Base-by-base conservation (phyloP, 2,888 invertebrate genomes). In the Heteropelma amictum region DNA sequence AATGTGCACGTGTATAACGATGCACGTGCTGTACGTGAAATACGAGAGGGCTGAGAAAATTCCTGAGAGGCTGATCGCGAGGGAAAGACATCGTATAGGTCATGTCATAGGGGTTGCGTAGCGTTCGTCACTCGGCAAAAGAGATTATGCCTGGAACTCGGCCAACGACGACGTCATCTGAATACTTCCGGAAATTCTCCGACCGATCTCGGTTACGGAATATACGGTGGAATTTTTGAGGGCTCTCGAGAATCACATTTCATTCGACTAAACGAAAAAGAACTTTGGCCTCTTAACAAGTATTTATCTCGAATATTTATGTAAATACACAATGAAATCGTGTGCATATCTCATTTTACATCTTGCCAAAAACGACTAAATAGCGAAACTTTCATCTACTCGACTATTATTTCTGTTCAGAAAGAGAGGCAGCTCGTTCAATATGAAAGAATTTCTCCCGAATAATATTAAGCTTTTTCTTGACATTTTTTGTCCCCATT, bases 171-270 rank as follows among this genome's bases (percentile, higher is more conserved):
- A 71, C 42, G 71, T 47, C 56, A 61, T 74, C 58, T 38, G 45
- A 76, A 74, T 61, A 72, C 76, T 67, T 69, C 53, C 63, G 71
- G 61, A 49, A 63, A 78, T 78, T 72, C 53, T 61, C 30, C 64
- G 56, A 49, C 45, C 61, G 68, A 68, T 68, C 68, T 68, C 38
- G 47, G 23, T 42, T 53, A 42, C 61, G 63, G 47, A 53, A 63
- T 72, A 19, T 21, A 33, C 47, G 40, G 38, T 56, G 67, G 63
- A 51, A 73, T 68, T 63, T 68, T 58, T 40, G 28, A 72, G 38
- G 54, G 47, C 61, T 54, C 38, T 26, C 26, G 10, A 45, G 35
- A n/a, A n/a, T n/a, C n/a, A 60, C 47, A 38, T 47, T 45, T 21
- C 47, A 54, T 26, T 8, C 5, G 14, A 21, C 21, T 3, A 23